Conservation (phyloP, 2,113 vertebrate species). For the Hydropotes inermis region DNA sequence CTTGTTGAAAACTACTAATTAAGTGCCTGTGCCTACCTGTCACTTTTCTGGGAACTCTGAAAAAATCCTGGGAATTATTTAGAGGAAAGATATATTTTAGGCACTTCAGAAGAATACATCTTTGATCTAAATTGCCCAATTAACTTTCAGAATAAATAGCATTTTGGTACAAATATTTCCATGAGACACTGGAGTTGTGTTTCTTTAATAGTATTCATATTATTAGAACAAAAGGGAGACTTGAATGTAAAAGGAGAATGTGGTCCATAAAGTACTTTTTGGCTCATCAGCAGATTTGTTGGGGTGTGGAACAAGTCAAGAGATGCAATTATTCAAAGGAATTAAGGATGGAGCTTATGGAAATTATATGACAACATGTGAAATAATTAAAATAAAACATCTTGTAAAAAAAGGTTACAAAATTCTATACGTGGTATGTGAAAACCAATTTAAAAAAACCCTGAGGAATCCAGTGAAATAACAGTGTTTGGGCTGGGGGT, state of each 20-base stretch:
- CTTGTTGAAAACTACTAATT: not conserved
- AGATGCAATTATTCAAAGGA: not conserved
- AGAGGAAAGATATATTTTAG: not conserved
- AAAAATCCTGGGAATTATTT: not conserved
- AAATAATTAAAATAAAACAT: constrained; percentile 20
- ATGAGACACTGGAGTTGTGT: not conserved
- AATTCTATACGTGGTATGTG: not conserved
- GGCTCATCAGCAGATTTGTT: not conserved
- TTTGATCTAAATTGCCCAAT: not conserved
- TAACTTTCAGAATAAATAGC: not conserved
- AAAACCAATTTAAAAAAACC: not conserved
- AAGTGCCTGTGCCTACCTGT: not conserved
- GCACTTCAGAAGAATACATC: not conserved
- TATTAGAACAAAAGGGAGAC: not conserved
- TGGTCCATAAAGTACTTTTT: not conserved
- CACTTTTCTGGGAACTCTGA: not conserved
- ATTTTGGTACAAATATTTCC: not conserved
- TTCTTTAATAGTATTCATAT: not conserved
- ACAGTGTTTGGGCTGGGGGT: not conserved
- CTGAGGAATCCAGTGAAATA: not conserved
- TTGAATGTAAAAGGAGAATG: not conserved
- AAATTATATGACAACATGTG: not conserved
- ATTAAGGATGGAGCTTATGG: not conserved
- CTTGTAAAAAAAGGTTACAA: not conserved
- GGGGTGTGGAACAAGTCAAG: not conserved